Evolutionary conservation across 2,888 invertebrate species (phyloP).

Genomic region (Xiphydria camelus): DNA sequence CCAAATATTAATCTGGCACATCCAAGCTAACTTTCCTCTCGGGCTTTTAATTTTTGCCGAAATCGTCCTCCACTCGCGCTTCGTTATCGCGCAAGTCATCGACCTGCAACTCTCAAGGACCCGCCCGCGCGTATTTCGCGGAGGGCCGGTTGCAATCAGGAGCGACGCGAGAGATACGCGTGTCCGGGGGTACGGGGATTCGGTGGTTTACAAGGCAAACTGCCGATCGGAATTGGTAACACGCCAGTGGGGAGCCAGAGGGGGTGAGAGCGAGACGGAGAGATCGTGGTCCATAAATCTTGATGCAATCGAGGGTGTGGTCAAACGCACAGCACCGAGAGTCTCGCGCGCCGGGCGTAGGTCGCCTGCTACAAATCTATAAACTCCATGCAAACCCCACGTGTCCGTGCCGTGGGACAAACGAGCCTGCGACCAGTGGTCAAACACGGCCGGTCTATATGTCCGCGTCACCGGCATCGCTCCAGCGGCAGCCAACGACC

Average conservation of each 20-base stretch:
- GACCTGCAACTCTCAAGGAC: no score
- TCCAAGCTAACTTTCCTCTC: no score
- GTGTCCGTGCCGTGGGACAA: constrained; percentile 25
- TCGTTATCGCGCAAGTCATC: no score
- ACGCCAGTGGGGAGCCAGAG: constrained; percentile 26
- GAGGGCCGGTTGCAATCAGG: no score
- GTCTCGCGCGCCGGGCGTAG: neutral
- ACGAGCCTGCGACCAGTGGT: constrained; percentile 42
- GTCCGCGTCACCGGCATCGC: constrained; percentile 23
- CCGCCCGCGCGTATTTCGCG: no score
- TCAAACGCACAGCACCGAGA: constrained; percentile 53
- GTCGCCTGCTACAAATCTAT: constrained; percentile 44
- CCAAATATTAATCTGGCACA: no score
- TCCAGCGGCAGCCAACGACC: neutral
- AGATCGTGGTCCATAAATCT: constrained; percentile 47
- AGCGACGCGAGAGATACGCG: no score
- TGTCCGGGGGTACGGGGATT: no score
- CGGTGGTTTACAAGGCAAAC: constrained; percentile 48
- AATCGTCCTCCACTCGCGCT: no score
- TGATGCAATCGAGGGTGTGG: constrained; percentile 54
- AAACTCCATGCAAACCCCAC: constrained; percentile 26
- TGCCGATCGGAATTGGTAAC: constrained; percentile 50
- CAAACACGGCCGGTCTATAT: constrained; percentile 37
- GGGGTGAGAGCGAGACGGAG: constrained; percentile 1
- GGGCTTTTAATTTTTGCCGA: no score